Percentiles rank a stretch among this genome's conserved stretches.
Conservation (phyloP, 2,888 invertebrate species). For the Autographa gamma region DNA sequence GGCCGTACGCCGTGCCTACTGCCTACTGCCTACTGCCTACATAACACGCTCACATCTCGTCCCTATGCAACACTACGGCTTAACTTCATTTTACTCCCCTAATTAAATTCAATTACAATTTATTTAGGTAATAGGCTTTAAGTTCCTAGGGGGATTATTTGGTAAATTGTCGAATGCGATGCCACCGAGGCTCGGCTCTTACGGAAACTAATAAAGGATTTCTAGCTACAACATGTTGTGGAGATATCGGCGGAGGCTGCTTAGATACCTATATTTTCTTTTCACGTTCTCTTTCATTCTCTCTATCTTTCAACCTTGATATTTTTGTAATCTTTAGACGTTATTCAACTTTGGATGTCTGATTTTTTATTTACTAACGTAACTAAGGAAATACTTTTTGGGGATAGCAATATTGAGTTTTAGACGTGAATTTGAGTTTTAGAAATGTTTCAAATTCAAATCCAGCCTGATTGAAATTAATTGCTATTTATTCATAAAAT, state of each 20-base stretch:
- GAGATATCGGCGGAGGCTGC: constrained; percentile 15
- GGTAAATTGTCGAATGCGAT: constrained; percentile 28
- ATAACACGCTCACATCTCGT: constrained; percentile 22
- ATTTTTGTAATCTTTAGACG: constrained; percentile 15
- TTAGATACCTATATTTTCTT: constrained; percentile 16
- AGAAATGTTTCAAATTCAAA: too few relatives aligned
- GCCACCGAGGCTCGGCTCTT: constrained; percentile 9
- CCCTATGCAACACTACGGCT: constrained; percentile 44
- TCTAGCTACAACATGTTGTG: constrained; percentile 15
- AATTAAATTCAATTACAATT: constrained; percentile 65
- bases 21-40: constrained; percentile 24
- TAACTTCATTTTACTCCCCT: constrained; percentile 45
- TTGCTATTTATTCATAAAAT: too few relatives aligned
- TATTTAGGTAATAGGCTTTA: constrained; percentile 48
- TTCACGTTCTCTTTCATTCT: too few relatives aligned
- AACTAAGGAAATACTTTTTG: too few relatives aligned
- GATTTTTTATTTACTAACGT: neutral
- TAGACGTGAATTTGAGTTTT: too few relatives aligned
- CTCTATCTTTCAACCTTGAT: constrained; percentile 16
- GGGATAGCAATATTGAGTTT: too few relatives aligned
- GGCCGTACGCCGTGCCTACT: constrained; percentile 11
- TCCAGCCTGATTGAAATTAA: too few relatives aligned
- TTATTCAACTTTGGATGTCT: neutral
- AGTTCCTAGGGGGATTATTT: constrained; percentile 37
- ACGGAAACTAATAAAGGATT: constrained; percentile 36